Evolutionary conservation across 2,888 invertebrate species (phyloP).

Genomic region (Pseudanteris insignis): DNA sequence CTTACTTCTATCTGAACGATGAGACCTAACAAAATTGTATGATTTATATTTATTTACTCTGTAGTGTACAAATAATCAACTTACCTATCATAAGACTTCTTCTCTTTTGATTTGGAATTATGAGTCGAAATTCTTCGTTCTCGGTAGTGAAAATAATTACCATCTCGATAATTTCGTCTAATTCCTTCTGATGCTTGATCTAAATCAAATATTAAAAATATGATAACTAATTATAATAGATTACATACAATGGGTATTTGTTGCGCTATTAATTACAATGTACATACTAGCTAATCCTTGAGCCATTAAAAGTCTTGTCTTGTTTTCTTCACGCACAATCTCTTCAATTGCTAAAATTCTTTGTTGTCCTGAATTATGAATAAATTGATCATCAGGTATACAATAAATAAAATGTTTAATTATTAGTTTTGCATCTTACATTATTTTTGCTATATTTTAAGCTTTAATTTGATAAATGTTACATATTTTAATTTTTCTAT

Average conservation of each 20-base stretch:
- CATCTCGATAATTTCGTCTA: conserved; percentile 24
- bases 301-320: conserved; percentile 53
- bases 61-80: too few species aligned
- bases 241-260: background rate
- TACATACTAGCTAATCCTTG: conserved; percentile 51
- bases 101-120: conserved; percentile 38
- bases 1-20: conserved; percentile 29
- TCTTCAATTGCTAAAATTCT: conserved; percentile 64
- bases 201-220: conserved; percentile 3
- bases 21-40: conserved; percentile 19
- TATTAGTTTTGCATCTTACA: too few species aligned
- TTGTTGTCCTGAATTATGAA: conserved; percentile 49
- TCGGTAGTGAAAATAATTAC: conserved; percentile 31
- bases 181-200: conserved; percentile 20
- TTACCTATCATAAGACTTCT: conserved; percentile 37
- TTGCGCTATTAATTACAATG: too few species aligned
- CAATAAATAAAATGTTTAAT: too few species aligned
- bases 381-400: background rate
- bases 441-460: too few species aligned
- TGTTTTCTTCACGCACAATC: conserved; percentile 61
- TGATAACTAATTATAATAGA: background rate
- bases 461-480: too few species aligned
- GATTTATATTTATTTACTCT: too few species aligned
- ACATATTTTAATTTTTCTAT: too few species aligned
- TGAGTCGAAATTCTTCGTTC: conserved; percentile 30